Evolutionary conservation across 2,113 vertebrate genomes (phyloP).

Genomic region (Australoheros scitulus): DNA sequence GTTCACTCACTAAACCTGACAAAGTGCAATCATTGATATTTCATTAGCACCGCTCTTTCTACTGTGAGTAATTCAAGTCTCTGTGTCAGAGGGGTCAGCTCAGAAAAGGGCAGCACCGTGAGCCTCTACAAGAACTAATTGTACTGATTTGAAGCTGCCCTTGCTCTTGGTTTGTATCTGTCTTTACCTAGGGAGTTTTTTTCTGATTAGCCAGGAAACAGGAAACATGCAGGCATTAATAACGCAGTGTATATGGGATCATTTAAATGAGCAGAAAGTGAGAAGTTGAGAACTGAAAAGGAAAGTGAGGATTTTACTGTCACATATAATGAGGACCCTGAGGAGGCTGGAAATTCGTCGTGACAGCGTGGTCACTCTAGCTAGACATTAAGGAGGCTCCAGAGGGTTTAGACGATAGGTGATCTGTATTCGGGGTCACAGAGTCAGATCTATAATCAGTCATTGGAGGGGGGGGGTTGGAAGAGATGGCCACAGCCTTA

Average conservation of each 20-base stretch:
- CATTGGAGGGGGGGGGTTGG: slow-evolving; percentile 9
- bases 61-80: slow-evolving; percentile 18
- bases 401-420: slow-evolving; percentile 19
- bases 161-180: slow-evolving; percentile 10
- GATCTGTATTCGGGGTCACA: slow-evolving; percentile 47
- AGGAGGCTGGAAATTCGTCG: slow-evolving; percentile 45
- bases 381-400: slow-evolving; percentile 38
- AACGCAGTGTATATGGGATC: neutral
- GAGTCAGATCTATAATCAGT: slow-evolving; percentile 53
- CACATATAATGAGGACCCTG: slow-evolving; percentile 63
- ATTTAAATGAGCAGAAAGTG: slow-evolving; percentile 49
- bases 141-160: slow-evolving; percentile 21
- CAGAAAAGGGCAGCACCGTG: slow-evolving; percentile 36
- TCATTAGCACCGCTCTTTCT: slow-evolving; percentile 34
- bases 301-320: slow-evolving; percentile 32
- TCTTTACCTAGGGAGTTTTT: slow-evolving; percentile 1
- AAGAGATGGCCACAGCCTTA: slow-evolving; percentile 28
- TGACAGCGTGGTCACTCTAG: slow-evolving; percentile 35
- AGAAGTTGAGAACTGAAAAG: slow-evolving; percentile 19
- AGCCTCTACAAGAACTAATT: slow-evolving; percentile 1
- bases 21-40: slow-evolving; percentile 51
- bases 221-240: neutral
- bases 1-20: slow-evolving; percentile 25
- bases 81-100: slow-evolving; percentile 20
- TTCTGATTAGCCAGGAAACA: slow-evolving; percentile 9